Evolutionary conservation across 1,140 invertebrate species (phyloP), one percentile per base, ranked within the genome.

Genomic region (Epicauta chinensis): DNA sequence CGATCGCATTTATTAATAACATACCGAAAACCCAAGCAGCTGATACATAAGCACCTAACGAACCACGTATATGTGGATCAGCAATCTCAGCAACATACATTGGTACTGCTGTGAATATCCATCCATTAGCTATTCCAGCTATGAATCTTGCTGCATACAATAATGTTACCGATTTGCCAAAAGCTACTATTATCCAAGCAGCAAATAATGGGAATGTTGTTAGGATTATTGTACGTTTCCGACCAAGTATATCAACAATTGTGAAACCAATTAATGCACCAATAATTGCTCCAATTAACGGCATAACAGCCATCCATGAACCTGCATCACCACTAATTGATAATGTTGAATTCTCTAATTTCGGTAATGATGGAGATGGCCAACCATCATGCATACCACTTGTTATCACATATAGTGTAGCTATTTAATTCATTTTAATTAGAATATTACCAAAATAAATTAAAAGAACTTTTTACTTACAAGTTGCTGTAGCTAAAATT

Each of bases 11-110:
- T 23, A 82, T 80, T 2, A 82, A 65, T 32, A 89, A 68, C 55
- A 84, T 84, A 2, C 87, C 87, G 11, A 85, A 32, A 32, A 69
- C 70, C 12, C 62, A 48, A 1, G 61, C 53, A 0, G 63, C 52
- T 10, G 60, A 59, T 11, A 55, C 41, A 29, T 57, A 59, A 4
- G 56, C 58, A 1, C 59, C 61, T 0, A 70, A 46, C 0, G 61
- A 35, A 58, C 89, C 87, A 7, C 87, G 71, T 1, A 87, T 79
- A 42, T 80, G 75, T 55, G 79, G 70, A 37, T 83, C 77, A 29
- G 85, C 75, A 30, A 88, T 77, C 72, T 86, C 81, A 40, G 80
- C 77, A 17, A 86, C 67, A 61, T 81, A 84, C 64, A 84, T 77
- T 0, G 82, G 80, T 11, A 81, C 78, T 5, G 75, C 73, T 9